Percentiles rank a stretch among this genome's conserved stretches.
Evolutionary conservation across 2,888 invertebrate species (phyloP).

Genomic region (Unio pictorum): DNA sequence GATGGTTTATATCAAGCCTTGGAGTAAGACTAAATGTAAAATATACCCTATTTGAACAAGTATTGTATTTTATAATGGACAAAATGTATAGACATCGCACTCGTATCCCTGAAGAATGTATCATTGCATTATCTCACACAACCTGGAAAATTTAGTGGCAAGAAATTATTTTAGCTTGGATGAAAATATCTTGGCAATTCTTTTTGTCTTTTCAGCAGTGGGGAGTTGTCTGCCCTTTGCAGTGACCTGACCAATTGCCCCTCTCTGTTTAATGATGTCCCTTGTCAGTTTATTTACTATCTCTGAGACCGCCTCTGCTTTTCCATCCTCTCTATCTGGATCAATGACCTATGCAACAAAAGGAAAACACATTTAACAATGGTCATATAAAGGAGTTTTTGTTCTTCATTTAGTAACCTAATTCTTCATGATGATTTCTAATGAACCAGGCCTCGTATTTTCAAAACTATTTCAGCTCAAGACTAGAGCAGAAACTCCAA

Average conservation of each 20-base stretch:
- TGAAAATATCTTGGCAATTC: conserved; percentile 68
- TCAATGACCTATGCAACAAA: conserved; percentile 8
- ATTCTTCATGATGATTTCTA: background rate
- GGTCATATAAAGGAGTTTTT: background rate
- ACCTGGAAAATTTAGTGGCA: no score
- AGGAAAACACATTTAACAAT: background rate
- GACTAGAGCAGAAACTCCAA: no score
- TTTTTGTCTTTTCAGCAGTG: conserved; percentile 61
- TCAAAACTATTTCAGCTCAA: no score
- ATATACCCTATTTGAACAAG: no score
- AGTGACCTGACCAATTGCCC: conserved; percentile 23
- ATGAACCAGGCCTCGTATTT: no score
- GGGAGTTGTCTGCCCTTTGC: conserved; percentile 52
- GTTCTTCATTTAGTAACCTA: background rate
- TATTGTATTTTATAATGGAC: no score
- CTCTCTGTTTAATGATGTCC: conserved; percentile 4
- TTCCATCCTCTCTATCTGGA: conserved; percentile 24
- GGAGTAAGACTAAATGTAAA: no score
- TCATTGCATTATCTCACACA: no score
- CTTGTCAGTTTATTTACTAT: conserved; percentile 37
- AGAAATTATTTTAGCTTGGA: conserved; percentile 17
- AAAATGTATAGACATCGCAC: no score
- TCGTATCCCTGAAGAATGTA: no score
- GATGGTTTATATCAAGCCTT: no score
- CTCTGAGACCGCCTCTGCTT: conserved; percentile 39